These are phyloP conservation scores for Gymnorhina tibicen DNA, from an alignment of 2,113 vertebrate species.

Conservation along the genomic window DNA sequence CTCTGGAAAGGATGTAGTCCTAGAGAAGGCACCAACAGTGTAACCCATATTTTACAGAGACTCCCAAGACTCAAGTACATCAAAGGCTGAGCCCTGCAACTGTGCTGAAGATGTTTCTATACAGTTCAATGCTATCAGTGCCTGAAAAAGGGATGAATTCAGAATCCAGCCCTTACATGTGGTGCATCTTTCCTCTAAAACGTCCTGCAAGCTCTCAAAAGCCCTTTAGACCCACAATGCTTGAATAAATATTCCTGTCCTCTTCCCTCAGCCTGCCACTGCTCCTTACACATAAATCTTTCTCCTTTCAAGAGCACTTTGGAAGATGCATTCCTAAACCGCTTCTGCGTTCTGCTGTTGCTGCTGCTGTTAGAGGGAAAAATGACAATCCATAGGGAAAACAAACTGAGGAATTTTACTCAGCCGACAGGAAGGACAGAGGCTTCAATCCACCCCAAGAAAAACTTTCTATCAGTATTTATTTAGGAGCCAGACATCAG, in stretches of 20 bases:
- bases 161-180: background rate
- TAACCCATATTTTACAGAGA: background rate
- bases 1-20: background rate
- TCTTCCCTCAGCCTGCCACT: background rate
- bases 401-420: background rate
- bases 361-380: background rate
- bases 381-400: background rate
- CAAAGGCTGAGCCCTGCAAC: background rate
- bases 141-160: background rate
- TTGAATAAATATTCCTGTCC: background rate
- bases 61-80: background rate
- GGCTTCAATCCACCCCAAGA: background rate
- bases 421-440: background rate
- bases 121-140: background rate
- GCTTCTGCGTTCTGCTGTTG: background rate
- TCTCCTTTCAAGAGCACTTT: background rate
- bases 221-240: background rate
- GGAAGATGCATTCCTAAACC: slow-evolving; percentile 33
- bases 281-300: background rate
- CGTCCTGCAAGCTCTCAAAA: background rate
- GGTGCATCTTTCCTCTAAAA: background rate
- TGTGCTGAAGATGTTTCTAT: background rate
- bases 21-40: background rate
- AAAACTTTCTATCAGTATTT: background rate
- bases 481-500: background rate